phyloP scores from a whole-genome alignment of 2,888 invertebrate species.

The Epirrhoe alternata region DNA sequence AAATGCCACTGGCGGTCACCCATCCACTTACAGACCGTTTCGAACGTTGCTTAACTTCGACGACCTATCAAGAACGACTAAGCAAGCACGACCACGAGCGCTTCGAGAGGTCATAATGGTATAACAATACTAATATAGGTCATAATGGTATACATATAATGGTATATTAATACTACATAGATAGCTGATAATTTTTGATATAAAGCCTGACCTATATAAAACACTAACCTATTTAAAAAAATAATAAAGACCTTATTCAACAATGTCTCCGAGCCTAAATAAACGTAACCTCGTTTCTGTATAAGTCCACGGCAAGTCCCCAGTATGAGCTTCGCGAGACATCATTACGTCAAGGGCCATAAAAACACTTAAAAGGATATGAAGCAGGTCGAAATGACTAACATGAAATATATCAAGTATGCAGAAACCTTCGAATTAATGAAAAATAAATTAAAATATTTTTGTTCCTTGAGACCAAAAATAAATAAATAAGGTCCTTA shows the following conservation, averaged over 20 bases:
- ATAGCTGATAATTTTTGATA: too few species aligned
- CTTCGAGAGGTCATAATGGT: too few species aligned
- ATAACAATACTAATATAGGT: too few species aligned
- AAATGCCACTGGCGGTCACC: too few species aligned
- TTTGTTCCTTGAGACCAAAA: background rate
- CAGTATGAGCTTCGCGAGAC: conserved; percentile 8
- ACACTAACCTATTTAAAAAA: background rate
- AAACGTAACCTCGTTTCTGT: conserved; percentile 15
- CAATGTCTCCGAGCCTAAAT: conserved; percentile 10
- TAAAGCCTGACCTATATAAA: background rate
- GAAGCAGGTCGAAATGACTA: conserved; percentile 9
- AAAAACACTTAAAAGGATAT: conserved; percentile 10
- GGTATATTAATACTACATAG: too few species aligned
- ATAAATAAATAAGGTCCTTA: background rate
- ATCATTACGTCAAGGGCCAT: conserved; percentile 21
- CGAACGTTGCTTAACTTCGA: too few species aligned
- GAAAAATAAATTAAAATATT: background rate
- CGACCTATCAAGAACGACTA: too few species aligned
- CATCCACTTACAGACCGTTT: too few species aligned
- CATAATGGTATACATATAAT: too few species aligned
- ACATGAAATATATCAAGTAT: background rate
- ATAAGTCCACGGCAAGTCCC: conserved; percentile 10
- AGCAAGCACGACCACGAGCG: too few species aligned
- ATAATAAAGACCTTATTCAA: conserved; percentile 6
- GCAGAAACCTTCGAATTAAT: background rate